A percentile compares a stretch with the other conserved stretches of the same genome.
phyloP scores from a whole-genome alignment of 2,797 vertebrate genomes.

The Mormyrus hasselquistii region DNA sequence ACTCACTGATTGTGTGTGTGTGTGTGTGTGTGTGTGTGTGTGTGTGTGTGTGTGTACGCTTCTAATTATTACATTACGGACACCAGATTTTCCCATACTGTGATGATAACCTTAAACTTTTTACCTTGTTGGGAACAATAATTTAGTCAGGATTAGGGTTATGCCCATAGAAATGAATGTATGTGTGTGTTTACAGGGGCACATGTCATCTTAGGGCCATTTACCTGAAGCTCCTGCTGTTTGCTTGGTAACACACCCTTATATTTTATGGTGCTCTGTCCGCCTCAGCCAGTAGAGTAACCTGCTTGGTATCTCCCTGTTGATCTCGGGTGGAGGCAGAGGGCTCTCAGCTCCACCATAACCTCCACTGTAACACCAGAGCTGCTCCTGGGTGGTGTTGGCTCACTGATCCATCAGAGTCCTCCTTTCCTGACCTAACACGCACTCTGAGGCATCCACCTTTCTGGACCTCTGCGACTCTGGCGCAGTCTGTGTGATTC shows the following conservation, averaged over 20 bases:
- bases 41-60: not conserved
- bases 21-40: not conserved
- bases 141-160: not conserved
- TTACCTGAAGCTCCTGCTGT: not conserved
- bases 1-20: not conserved
- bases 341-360: not conserved
- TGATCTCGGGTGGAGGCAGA: not conserved
- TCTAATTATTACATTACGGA: not conserved
- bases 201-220: not conserved
- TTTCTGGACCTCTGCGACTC: not conserved
- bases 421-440: not conserved
- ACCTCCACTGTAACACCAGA: not conserved
- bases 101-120: not conserved
- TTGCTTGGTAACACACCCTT: not conserved
- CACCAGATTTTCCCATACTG: not conserved
- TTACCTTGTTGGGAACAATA: not conserved
- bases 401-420: not conserved
- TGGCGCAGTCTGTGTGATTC: not conserved
- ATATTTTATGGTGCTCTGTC: not conserved
- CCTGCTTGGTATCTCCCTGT: not conserved
- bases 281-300: not conserved
- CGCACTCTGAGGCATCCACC: not conserved
- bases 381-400: not conserved
- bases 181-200: not conserved
- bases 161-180: not conserved